Percentiles rank a stretch among this genome's conserved stretches.
These are phyloP conservation scores for Pammene aurita DNA, from an alignment of 2,888 invertebrate species.

Conservation along the genomic window DNA sequence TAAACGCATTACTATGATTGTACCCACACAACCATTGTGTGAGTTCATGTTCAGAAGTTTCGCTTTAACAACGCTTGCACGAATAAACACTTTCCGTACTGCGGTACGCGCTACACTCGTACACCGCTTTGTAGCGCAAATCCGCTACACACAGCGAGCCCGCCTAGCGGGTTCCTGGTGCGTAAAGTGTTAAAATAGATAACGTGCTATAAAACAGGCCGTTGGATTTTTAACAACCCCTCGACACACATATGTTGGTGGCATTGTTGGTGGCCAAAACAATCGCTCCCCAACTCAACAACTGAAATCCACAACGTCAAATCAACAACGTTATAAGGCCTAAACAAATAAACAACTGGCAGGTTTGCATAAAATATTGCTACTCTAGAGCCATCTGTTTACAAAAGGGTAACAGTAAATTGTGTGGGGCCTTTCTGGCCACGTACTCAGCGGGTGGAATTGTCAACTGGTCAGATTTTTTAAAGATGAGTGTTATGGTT, in stretches of 20 bases:
- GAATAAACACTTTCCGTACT: too few species aligned
- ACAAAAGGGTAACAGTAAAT: slow-evolving; percentile 35
- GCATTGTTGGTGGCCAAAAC: slow-evolving; percentile 28
- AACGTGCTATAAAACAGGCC: not conserved
- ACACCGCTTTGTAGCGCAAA: too few species aligned
- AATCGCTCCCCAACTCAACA: slow-evolving; percentile 29
- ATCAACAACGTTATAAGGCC: not conserved
- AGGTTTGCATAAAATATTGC: slow-evolving; percentile 39
- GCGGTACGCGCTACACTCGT: too few species aligned
- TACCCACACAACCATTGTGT: not conserved
- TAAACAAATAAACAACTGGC: slow-evolving; percentile 18
- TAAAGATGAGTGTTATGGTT: not conserved
- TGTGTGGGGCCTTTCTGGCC: slow-evolving; percentile 22
- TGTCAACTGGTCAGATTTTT: slow-evolving; percentile 8
- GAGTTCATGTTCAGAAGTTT: too few species aligned
- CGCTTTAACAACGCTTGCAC: too few species aligned
- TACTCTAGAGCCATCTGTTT: slow-evolving; percentile 34
- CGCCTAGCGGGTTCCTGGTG: too few species aligned
- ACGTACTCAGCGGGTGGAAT: slow-evolving; percentile 16
- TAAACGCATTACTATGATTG: slow-evolving; percentile 3
- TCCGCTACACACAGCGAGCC: too few species aligned
- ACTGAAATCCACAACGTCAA: not conserved
- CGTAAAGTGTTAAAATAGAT: too few species aligned
- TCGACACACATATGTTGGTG: slow-evolving; percentile 24
- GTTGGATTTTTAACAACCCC: slow-evolving; percentile 20